A percentile compares a stretch with the other conserved stretches of the same genome.
Evolutionary conservation across 2,113 vertebrate species (phyloP).

Genomic region (Melozone crissalis): DNA sequence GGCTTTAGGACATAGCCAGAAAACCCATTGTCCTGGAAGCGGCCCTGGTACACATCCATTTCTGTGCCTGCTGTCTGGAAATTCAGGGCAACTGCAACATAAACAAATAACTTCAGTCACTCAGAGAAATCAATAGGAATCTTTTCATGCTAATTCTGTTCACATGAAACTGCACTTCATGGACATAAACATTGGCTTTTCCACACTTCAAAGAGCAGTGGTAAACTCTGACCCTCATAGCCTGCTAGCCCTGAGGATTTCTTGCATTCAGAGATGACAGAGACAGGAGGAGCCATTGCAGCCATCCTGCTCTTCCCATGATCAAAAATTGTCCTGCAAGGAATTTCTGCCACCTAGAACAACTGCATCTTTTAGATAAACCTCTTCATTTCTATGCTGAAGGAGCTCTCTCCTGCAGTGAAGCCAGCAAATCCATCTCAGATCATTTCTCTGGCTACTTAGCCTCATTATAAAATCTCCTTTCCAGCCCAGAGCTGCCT

Average conservation of each 20-base stretch:
- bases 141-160: background rate
- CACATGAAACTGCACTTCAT: background rate
- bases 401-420: background rate
- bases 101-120: conserved; percentile 9
- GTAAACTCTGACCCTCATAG: background rate
- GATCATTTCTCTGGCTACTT: background rate
- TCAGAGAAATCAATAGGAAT: background rate
- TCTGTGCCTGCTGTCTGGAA: conserved; percentile 90
- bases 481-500: background rate
- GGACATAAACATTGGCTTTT: background rate
- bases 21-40: conserved; percentile 86
- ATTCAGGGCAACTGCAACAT: conserved; percentile 89
- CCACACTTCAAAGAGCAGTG: background rate
- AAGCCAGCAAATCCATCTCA: background rate
- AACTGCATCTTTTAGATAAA: background rate
- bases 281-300: background rate
- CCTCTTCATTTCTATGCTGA: background rate
- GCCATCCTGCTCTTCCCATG: background rate
- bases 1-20: conserved; percentile 94
- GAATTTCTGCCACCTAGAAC: background rate
- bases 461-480: background rate
- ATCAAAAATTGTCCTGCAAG: background rate
- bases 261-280: background rate
- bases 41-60: conserved; percentile 94
- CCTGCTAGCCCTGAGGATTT: background rate